Percentiles rank a stretch among this genome's conserved stretches.
phyloP scores from a whole-genome alignment of 2,113 vertebrate species.

The Agapornis roseicollis region DNA sequence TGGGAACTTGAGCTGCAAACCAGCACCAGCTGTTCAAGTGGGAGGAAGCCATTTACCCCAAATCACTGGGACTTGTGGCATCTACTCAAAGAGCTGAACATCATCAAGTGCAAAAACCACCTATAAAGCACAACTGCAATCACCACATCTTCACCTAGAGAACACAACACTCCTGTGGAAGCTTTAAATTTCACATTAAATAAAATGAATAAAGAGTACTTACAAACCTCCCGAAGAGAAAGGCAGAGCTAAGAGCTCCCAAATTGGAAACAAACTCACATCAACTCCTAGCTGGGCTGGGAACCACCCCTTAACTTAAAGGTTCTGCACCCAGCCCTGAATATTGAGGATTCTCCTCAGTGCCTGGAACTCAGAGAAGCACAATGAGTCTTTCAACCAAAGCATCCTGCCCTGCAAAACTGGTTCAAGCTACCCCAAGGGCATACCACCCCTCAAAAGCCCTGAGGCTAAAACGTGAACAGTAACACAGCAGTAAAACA shows the following conservation, averaged over 20 bases:
- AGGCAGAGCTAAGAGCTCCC: background rate
- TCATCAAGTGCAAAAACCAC: background rate
- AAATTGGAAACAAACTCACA: background rate
- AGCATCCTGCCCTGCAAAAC: background rate
- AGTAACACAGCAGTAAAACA: background rate
- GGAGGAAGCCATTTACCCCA: background rate
- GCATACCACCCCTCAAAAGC: background rate
- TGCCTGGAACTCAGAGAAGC: fast-evolving
- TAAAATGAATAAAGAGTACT: background rate
- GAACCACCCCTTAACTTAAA: background rate
- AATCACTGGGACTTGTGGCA: background rate
- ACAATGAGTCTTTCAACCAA: background rate
- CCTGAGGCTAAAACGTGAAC: background rate
- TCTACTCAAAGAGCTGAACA: fast-evolving
- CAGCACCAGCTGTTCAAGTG: background rate
- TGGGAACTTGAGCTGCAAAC: background rate
- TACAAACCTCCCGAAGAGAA: background rate
- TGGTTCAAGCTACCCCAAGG: background rate
- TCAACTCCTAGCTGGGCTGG: background rate
- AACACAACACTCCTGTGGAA: background rate
- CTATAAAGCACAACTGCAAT: background rate
- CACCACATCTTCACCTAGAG: background rate
- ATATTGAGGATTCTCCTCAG: background rate
- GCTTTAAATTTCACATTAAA: background rate
- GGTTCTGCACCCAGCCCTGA: background rate